A percentile compares a stretch with the other conserved stretches of the same genome.
phyloP scores from a whole-genome alignment of 2,888 invertebrate species.

The Drosophila kokeensis region DNA sequence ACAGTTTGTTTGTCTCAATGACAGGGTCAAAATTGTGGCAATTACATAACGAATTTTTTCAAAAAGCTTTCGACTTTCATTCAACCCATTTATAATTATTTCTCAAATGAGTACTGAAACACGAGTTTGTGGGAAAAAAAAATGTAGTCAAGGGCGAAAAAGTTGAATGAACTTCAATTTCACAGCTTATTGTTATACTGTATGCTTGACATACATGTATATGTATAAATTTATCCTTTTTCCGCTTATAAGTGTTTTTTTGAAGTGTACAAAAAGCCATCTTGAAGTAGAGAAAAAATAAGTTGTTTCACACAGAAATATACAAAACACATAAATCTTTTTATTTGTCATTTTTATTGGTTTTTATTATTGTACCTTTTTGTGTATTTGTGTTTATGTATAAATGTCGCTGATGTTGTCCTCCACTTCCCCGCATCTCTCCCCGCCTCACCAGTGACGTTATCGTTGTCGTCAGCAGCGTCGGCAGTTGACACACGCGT shows the following conservation, averaged over 20 bases:
- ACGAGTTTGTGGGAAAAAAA: not conserved
- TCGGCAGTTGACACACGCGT: conserved; percentile 74
- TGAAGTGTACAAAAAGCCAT: conserved; percentile 28
- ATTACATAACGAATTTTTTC: not conserved
- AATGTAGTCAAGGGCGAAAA: not conserved
- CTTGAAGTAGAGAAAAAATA: conserved; percentile 50
- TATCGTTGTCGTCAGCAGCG: conserved; percentile 36
- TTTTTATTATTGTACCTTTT: conserved; percentile 80
- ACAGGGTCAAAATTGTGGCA: not conserved
- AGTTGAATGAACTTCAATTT: not conserved
- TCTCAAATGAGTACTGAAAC: not conserved
- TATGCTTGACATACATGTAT: not conserved
- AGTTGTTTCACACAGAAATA: conserved; percentile 42
- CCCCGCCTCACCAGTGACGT: not conserved
- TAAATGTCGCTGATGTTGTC: conserved; percentile 20
- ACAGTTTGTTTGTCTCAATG: not conserved
- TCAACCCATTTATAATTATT: not conserved
- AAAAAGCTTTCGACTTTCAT: not conserved
- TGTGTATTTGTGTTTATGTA: conserved; percentile 22
- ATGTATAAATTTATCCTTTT: not conserved
- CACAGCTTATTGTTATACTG: not conserved
- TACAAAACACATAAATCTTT: conserved; percentile 77
- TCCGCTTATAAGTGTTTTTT: conserved; percentile 1
- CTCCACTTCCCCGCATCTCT: not conserved
- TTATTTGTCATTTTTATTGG: conserved; percentile 81